Base-by-base conservation (phyloP, 2,888 invertebrate species). In the Diarsia brunnea region DNA sequence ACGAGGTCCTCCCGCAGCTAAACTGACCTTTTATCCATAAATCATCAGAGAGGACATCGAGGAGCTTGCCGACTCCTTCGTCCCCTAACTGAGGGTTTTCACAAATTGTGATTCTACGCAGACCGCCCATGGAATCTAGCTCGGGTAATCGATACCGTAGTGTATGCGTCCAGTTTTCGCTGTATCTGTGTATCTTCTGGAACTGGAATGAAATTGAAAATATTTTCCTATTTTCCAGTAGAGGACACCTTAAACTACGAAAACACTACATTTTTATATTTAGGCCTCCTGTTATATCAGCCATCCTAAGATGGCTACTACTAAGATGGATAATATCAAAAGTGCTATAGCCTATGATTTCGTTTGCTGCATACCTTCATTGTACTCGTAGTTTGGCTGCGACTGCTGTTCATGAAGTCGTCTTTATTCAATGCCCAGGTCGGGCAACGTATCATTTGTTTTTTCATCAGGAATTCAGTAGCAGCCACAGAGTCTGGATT, bases 141-240 rank as follows among this genome's bases (percentile, higher is more conserved):
- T 98, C 97, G 0, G 98, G 98, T 66, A 97, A 96, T 24, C 98
- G 97, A 90, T 98, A 98, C n/a, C 98, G 97, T 72, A 98, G 92
- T 12, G 98, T 98, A 86, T 98, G 97, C 82, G 98, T 97, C 98
- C 98, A 98, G 79, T 98, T 98, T 90, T 98, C 98, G 84, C 98
- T 98, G 90, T 98, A 98, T 72, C 98, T 97, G 75, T 97, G 96
- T 74, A 98, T 97, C 90, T 98, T 98, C 91, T 98, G 98, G 86
- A 97, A 97, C 95, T 97, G 93, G 16, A 77, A 71, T 64, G 12
- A 4, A 71, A 71, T 51, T 1, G 11, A 74, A 51, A 55, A 66
- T 38, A 21, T 27, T 73, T 47, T 38, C 24, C 19, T 16, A 58
- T 5, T 58, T 8, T 27, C 24, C 7, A 27, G 7, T 53, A n/a